phyloP scores from a whole-genome alignment of 2,888 invertebrate species.

The Spodoptera littoralis region DNA sequence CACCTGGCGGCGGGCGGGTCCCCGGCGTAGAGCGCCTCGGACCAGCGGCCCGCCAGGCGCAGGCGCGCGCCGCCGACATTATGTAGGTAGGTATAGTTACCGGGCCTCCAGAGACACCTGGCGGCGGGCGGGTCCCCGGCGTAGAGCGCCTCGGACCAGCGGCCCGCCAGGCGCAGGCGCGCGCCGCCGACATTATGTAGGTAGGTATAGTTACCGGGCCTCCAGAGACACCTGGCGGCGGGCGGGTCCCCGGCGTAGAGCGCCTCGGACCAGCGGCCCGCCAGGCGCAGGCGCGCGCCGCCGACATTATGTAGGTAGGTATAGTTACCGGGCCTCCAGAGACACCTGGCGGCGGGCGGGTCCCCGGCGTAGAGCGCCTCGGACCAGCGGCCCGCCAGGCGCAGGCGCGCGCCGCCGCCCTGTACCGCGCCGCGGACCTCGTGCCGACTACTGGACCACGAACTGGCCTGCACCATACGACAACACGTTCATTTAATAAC shows the following conservation, averaged over 20 bases:
- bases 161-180: too few relatives aligned
- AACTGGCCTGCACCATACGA: conserved; percentile 88
- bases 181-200: too few relatives aligned
- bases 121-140: too few relatives aligned
- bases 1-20: too few relatives aligned
- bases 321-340: conserved; percentile 92
- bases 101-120: too few relatives aligned
- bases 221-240: conserved; percentile 92
- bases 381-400: conserved; percentile 94
- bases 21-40: too few relatives aligned
- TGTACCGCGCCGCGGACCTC: conserved; percentile 92
- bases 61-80: too few relatives aligned
- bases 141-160: too few relatives aligned
- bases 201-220: conserved; percentile 89
- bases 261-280: conserved; percentile 95
- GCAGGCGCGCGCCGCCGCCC: conserved; percentile 87
- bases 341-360: conserved; percentile 91
- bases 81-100: too few relatives aligned
- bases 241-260: conserved; percentile 93
- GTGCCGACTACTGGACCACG: conserved; percentile 93
- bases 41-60: too few relatives aligned
- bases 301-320: conserved; percentile 56
- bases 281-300: conserved; percentile 89
- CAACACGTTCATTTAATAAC: background rate
- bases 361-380: conserved; percentile 93